phyloP scores from a whole-genome alignment of 1,140 invertebrate genomes.

The Drosophila sechellia region DNA sequence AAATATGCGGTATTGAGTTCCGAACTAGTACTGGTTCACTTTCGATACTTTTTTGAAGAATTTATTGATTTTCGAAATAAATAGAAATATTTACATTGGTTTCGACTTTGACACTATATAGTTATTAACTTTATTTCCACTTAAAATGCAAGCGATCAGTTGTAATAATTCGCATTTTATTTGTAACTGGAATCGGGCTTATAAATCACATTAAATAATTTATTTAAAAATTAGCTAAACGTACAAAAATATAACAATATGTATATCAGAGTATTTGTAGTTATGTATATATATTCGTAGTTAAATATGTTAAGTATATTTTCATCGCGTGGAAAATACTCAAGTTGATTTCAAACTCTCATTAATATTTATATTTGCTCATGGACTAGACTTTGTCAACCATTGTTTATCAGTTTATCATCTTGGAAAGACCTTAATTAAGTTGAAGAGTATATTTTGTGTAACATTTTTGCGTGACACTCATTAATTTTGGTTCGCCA shows the following conservation, averaged over 20 bases:
- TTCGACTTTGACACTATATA: background rate
- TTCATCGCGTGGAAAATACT: constrained; percentile 25
- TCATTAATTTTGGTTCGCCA: background rate
- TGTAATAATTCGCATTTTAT: constrained; percentile 57
- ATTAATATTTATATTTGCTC: constrained; percentile 33
- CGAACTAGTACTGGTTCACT: constrained; percentile 38
- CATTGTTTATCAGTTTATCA: constrained; percentile 10
- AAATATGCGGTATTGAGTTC: constrained; percentile 51
- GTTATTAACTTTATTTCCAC: constrained; percentile 17
- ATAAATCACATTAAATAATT: constrained; percentile 81
- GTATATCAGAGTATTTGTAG: constrained; percentile 55
- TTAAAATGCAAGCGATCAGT: constrained; percentile 14
- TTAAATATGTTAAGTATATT: constrained; percentile 55
- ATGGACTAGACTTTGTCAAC: constrained; percentile 46
- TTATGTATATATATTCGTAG: constrained; percentile 49
- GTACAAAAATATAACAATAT: constrained; percentile 83
- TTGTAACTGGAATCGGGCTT: constrained; percentile 76
- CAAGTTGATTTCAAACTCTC: constrained; percentile 28
- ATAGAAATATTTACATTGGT: background rate
- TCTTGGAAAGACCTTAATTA: constrained; percentile 15
- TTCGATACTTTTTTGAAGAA: constrained; percentile 19
- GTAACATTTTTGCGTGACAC: constrained; percentile 4
- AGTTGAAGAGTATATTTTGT: background rate
- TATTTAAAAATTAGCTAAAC: constrained; percentile 82
- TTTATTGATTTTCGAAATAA: constrained; percentile 1